Evolutionary conservation across 2,113 vertebrate species (phyloP).

Genomic region (Mastomys coucha): DNA sequence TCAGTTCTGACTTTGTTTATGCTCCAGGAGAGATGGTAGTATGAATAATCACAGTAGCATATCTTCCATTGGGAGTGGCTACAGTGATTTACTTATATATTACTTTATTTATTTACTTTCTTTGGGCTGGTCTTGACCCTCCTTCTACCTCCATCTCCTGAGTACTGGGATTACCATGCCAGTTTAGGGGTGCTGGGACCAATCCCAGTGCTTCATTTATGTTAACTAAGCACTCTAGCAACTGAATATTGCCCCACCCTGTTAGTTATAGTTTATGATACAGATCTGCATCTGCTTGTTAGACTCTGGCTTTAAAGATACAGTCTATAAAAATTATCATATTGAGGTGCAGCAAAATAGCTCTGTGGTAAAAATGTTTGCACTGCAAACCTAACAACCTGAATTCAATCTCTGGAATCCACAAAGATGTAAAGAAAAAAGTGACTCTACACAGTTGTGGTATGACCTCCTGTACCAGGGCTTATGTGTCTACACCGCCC

Average conservation of each 20-base stretch:
- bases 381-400: background rate
- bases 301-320: constrained; percentile 48
- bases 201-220: background rate
- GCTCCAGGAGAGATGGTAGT: constrained; percentile 5
- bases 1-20: constrained; percentile 53
- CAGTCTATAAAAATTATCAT: constrained; percentile 2
- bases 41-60: background rate
- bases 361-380: background rate
- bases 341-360: background rate
- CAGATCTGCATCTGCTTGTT: constrained; percentile 16
- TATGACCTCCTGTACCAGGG: background rate
- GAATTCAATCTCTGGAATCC: background rate
- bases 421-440: too few relatives aligned
- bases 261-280: background rate
- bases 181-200: background rate
- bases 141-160: background rate
- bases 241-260: background rate
- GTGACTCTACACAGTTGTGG: background rate
- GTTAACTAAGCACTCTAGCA: background rate
- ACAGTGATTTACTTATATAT: background rate
- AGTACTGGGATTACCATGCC: background rate
- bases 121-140: too few relatives aligned
- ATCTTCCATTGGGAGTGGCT: constrained; percentile 23
- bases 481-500: background rate
- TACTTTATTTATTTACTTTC: background rate